Evolutionary conservation across 2,888 invertebrate genomes (phyloP).

Genomic region (Drosophila pseudotalamancana): DNA sequence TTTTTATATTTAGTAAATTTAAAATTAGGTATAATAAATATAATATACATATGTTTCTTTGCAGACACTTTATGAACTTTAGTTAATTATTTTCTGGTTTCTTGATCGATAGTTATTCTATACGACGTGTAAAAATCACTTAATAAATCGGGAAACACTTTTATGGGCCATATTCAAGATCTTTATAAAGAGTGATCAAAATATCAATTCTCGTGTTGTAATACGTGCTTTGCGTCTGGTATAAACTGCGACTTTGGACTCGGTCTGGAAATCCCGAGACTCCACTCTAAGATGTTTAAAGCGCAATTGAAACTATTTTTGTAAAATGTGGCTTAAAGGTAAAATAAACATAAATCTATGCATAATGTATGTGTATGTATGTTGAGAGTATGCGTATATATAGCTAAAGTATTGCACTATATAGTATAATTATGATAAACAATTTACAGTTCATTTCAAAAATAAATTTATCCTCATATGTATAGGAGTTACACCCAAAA

Average conservation of each 20-base stretch:
- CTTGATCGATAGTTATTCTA: neutral
- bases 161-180: neutral
- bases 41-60: conserved; percentile 43
- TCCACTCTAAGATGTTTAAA: conserved; percentile 41
- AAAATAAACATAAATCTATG: conserved; percentile 68
- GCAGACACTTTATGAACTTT: conserved; percentile 24
- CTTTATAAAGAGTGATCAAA: conserved; percentile 16
- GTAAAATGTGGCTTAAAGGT: conserved; percentile 40
- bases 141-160: conserved; percentile 1
- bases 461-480: conserved; percentile 19
- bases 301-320: conserved; percentile 44
- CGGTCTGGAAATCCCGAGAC: conserved; percentile 65
- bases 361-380: conserved; percentile 31
- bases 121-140: conserved; percentile 2
- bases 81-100: conserved; percentile 2
- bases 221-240: conserved; percentile 60
- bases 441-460: conserved; percentile 62
- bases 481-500: conserved; percentile 28
- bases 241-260: conserved; percentile 14
- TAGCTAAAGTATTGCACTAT: conserved; percentile 76
- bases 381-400: conserved; percentile 19
- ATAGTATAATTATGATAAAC: conserved; percentile 54
- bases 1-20: conserved; percentile 46
- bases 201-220: conserved; percentile 30
- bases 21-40: conserved; percentile 60